phyloP scores from a whole-genome alignment of 2,888 invertebrate species.

The Geotrupes spiniger region DNA sequence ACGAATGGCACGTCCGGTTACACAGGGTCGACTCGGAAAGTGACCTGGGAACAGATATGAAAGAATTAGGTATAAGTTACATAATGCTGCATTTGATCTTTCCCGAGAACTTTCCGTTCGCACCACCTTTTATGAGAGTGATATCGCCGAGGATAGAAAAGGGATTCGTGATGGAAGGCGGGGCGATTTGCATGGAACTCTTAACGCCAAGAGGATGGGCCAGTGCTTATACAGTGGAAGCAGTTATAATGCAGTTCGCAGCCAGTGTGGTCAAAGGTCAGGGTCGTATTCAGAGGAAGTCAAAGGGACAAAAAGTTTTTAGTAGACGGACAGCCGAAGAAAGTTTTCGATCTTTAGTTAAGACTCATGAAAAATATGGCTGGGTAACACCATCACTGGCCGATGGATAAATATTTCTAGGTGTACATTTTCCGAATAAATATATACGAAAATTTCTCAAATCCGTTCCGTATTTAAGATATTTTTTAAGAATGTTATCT shows the following conservation, averaged over 20 bases:
- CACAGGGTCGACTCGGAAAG: constrained; percentile 81
- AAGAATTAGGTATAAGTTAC: constrained; percentile 68
- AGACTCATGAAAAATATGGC: constrained; percentile 88
- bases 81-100: constrained; percentile 79
- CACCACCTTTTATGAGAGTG: constrained; percentile 76
- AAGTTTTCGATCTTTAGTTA: constrained; percentile 81
- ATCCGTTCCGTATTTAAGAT: constrained; percentile 12
- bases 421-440: constrained; percentile 11
- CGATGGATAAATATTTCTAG: constrained; percentile 64
- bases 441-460: constrained; percentile 2
- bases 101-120: constrained; percentile 87
- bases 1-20: constrained; percentile 83
- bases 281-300: constrained; percentile 76
- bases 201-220: constrained; percentile 86
- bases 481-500: constrained; percentile 25
- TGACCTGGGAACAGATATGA: constrained; percentile 77
- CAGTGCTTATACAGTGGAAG: constrained; percentile 83
- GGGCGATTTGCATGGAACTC: constrained; percentile 87
- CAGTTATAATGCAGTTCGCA: constrained; percentile 85
- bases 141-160: constrained; percentile 63
- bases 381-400: constrained; percentile 87
- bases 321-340: constrained; percentile 80
- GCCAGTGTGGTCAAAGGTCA: constrained; percentile 87
- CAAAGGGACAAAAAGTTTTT: constrained; percentile 76
- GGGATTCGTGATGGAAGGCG: constrained; percentile 88